Evolutionary conservation across 1,140 invertebrate genomes (phyloP).

Genomic region (Panagrolaimus sp.): DNA sequence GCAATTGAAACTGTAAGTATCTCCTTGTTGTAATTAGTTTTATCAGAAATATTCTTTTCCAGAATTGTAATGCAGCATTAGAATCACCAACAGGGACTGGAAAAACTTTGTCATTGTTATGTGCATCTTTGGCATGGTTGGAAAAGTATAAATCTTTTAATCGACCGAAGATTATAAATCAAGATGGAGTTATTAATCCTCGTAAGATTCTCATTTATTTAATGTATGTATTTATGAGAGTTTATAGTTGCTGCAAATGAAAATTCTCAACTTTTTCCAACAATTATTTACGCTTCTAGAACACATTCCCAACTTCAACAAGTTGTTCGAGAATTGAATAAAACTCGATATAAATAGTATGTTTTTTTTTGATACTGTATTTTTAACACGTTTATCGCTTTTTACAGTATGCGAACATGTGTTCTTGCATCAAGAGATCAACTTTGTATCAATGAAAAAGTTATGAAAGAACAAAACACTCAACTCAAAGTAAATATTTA

Average conservation of each 20-base stretch:
- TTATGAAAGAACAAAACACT: conserved; percentile 74
- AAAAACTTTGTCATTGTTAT: conserved; percentile 88
- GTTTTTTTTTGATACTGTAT: conserved; percentile 9
- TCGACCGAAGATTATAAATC: neutral
- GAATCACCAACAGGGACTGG: conserved; percentile 74
- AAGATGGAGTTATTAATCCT: conserved; percentile 4
- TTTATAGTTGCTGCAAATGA: conserved; percentile 18
- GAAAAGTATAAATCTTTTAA: conserved; percentile 63
- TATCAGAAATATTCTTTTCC: conserved; percentile 18
- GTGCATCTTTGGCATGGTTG: conserved; percentile 87
- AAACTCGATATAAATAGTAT: conserved; percentile 64
- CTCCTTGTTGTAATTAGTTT: too few relatives aligned
- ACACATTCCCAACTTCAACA: conserved; percentile 64
- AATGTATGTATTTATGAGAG: conserved; percentile 3
- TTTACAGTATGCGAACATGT: conserved; percentile 68
- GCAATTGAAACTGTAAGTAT: conserved; percentile 43
- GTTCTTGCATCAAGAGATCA: conserved; percentile 87
- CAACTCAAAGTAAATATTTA: conserved; percentile 67
- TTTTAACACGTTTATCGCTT: conserved; percentile 17
- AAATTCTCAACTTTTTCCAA: conserved; percentile 34
- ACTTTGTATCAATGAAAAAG: conserved; percentile 89
- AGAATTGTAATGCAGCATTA: conserved; percentile 79
- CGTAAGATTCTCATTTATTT: neutral
- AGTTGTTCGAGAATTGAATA: conserved; percentile 64
- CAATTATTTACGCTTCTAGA: conserved; percentile 75